These are phyloP conservation scores for Spheniscus mendiculus DNA, from an alignment of 2,113 vertebrate species.

Conservation along the genomic window DNA sequence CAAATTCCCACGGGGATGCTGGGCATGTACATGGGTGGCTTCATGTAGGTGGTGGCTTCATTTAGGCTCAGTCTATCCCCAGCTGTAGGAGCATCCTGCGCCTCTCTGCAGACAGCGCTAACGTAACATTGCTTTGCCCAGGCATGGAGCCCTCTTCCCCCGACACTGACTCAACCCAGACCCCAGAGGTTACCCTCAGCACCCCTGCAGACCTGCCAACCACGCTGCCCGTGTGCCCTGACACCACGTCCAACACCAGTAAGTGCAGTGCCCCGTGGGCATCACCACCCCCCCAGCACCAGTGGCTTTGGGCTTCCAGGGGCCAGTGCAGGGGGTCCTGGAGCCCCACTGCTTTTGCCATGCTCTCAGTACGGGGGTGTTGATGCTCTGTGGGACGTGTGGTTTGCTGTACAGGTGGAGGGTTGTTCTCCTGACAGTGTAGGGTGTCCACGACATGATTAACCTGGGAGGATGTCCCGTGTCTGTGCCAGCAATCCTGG, in stretches of 20 bases:
- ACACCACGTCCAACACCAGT: not conserved
- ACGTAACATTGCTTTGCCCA: not conserved
- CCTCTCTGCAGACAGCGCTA: not conserved
- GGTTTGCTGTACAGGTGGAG: not conserved
- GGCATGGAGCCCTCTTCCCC: not conserved
- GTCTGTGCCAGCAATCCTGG: not conserved
- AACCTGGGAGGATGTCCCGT: not conserved
- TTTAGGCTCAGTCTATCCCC: not conserved
- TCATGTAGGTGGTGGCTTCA: not conserved
- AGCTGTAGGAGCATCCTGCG: not conserved
- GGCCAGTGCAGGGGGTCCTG: not conserved
- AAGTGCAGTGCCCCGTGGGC: not conserved
- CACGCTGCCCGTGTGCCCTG: rapidly evolving
- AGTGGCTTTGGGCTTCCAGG: not conserved
- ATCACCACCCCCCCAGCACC: not conserved
- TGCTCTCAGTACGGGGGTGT: not conserved
- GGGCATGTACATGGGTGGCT: not conserved
- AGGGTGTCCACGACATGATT: not conserved
- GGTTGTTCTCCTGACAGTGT: not conserved
- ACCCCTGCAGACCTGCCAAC: rapidly evolving
- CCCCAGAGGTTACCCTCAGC: not conserved
- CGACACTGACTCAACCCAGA: not conserved
- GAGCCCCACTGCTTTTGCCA: not conserved
- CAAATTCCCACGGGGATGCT: not conserved
- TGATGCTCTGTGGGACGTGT: not conserved